Base-by-base conservation (phyloP, 2,113 vertebrate genomes). In the Cettia cetti region DNA sequence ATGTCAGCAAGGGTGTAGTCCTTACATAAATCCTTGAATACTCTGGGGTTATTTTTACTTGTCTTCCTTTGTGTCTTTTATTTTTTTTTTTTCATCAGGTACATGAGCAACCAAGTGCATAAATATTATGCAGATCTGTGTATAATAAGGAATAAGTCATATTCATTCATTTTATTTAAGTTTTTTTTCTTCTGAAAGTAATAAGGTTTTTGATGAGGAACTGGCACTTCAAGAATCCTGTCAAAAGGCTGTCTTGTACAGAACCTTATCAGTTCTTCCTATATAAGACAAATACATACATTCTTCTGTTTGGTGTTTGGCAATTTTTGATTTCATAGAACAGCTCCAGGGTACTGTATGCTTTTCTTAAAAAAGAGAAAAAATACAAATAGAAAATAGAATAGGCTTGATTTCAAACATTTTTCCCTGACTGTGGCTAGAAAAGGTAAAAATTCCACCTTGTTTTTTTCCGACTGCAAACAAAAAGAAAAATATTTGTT, bases 1-100 rank as follows among this genome's bases (percentile, higher is more conserved):
- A 80, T 68, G 68, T 90, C 66, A 94, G 76, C 64, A 90, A 91
- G 75, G 85, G 66, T 54, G 76, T 74, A 90, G 85, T 35, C 44
- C 28, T 66, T 70, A 45, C 5, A 89, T 81, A 88, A 92, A 66
- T 83, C 52, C 35, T 78, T 84, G 56, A 64, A 47, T 81, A 59
- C 22, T 79, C 59, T 13, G n/a, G 21, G 15, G 4, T 49, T 59
- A 31, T 66, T 78, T 82, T 83, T 66, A 8, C n/a, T 76, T 77
- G 52, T 60, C 82, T 94, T 80, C 15, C 15, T 59, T 49, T 76
- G 28, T 77, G 33, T 33, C 26, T 81, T 76, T 85, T 81, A 15
- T 81, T 24, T 42, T 42, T 42, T 80, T 49, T 44, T 35, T 84
- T 84, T 60, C 6, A 69, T 57, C 13, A 61, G 22, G 6, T 56